A percentile compares a stretch with the other conserved stretches of the same genome.
Conservation (phyloP, 1,140 invertebrate genomes). For the Heterodera carotae region DNA sequence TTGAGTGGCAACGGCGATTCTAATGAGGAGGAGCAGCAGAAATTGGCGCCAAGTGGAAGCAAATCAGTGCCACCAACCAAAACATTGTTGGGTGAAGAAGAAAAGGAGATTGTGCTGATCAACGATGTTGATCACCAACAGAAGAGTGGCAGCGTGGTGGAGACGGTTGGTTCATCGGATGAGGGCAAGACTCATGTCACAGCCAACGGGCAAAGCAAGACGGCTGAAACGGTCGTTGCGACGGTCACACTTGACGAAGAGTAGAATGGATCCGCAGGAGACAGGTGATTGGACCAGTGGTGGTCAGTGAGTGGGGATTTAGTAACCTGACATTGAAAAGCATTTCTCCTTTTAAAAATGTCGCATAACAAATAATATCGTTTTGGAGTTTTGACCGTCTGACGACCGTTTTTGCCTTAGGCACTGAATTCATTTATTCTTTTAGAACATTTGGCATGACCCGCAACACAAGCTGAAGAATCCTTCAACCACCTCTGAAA, state of each 20-base stretch:
- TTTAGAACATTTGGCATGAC: conserved; percentile 36
- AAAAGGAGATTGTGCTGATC: background rate
- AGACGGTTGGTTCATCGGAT: conserved; percentile 37
- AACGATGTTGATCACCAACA: conserved; percentile 7
- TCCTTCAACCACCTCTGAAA: conserved; percentile 20
- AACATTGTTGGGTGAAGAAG: conserved; percentile 15
- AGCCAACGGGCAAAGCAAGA: conserved; percentile 7
- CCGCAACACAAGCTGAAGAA: background rate
- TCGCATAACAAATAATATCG: too few relatives aligned
- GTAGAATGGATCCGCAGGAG: background rate
- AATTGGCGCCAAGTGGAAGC: background rate
- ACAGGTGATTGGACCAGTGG: background rate
- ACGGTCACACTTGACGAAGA: background rate
- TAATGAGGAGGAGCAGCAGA: conserved; percentile 16
- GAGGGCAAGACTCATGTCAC: background rate
- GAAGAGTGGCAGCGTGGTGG: conserved; percentile 20
- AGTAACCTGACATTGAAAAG: too few relatives aligned
- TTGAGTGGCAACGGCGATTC: conserved; percentile 3
- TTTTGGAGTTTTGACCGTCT: background rate
- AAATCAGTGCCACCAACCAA: background rate
- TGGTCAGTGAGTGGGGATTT: background rate
- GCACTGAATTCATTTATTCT: background rate
- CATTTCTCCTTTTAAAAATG: too few relatives aligned
- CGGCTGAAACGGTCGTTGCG: conserved; percentile 12
- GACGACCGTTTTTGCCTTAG: background rate